Base-by-base conservation (phyloP, 2,797 vertebrate genomes). In the Sebastes glaucus region DNA sequence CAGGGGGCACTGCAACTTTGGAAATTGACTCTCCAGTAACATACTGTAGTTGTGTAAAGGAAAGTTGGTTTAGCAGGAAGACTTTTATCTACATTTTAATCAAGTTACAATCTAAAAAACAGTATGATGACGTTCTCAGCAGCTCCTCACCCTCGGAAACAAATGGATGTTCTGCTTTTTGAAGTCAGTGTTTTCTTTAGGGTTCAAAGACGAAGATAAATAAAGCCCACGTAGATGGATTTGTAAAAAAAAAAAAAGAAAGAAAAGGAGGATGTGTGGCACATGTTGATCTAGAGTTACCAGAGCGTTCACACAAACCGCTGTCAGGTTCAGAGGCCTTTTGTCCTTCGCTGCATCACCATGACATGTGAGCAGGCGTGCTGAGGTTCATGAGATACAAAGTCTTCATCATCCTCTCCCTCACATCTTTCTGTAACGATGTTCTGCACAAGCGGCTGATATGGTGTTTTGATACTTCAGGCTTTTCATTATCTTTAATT, bases 1-100 rank as follows among this genome's bases (percentile, higher is more conserved):
- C 81, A 94, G 92, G 87, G 90, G 92, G 92, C 92, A 91, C 83
- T 91, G 80, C 86, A 85, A 88, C 88, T 91, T 88, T 89, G 83
- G 53, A 84, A 90, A 91, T 64, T 11, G 28, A 73, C 53, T 80
- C 59, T 65, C 30, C 14, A 25, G 64, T 69, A 14, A 60, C 74
- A 59, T 18, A n/a, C 55, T 68, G 69, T 32, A 66, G 55, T 79
- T 66, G 7, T 30, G 46, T 62, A 56, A 77, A 65, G 30, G 71
- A 66, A 53, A 67, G 30, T 13, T 56, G 30, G 30, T 60, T 72
- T 78, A 5, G 4, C 27, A 68, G 25, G 53, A 27, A 60, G n/a
- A 65, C 46, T 70, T 84, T 42, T 65, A 42, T 35, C 5, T 61
- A 42, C 46, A 32, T 71, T 75, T 82, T 72, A 52, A 80, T 2